Base-by-base conservation (phyloP, 2,888 invertebrate species). In the Macrosiphum euphorbiae region DNA sequence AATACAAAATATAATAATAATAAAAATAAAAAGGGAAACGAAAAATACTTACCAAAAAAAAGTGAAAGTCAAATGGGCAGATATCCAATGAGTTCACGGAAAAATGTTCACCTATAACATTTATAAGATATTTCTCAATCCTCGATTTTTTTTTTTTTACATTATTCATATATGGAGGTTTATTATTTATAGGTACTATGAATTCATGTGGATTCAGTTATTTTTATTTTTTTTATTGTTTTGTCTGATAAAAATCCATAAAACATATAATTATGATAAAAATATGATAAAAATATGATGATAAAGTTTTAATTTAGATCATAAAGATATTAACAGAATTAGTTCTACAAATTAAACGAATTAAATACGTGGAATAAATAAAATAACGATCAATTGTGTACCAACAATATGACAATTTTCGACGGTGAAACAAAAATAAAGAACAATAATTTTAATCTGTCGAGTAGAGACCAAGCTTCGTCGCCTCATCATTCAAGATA, bases 1-100 rank as follows among this genome's bases (percentile, higher is more conserved):
- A 61, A 35, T 35, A 26, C 5, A n/a, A 86, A n/a, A 28, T 13
- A 26, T 44, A 67, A 35, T n/a, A 35, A 35, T 78, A 35, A 35
- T 44, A 44, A 78, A 35, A 35, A 35, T 44, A 44, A 78, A 35
- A 78, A 78, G 0, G 8, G 8, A 78, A 20, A 78, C 20, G 20
- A 78, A 35, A 78, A 86, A 47, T 78, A 94, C 94, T 94, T 50
- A 94, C 94, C 89, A 94, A 90, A 87, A 94, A 94, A 44, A 90
- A 94, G 28, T 87, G 55, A 1, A 67, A 86, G 10, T 94, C 94
- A 44, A 92, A 94, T 10, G 94, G 94, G 87, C 94, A 94, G 26
- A 92, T 86, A 28, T 94, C 93, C 50, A 94, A 87, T 16, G 47
- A 94, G 11, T 90, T 92, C 0, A 94, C 44, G 2, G 92, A 41